A percentile compares a stretch with the other conserved stretches of the same genome.
Conservation (phyloP, 30 jellyfish, hydroid and myxozoan species). For the Aurelia aurita complex sp. Pacific region DNA sequence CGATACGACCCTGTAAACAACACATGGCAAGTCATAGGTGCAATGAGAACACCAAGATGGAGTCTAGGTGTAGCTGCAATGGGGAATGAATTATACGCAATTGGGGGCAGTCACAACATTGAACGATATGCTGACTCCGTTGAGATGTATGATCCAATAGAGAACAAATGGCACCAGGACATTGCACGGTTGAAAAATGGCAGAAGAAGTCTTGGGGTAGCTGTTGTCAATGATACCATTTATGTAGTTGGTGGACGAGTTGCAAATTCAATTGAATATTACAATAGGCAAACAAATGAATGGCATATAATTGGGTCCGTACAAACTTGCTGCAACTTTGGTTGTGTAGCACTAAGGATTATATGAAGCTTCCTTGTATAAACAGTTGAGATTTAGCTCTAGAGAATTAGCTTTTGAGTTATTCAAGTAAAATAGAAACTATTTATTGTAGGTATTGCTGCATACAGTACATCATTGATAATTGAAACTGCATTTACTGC, state of each 20-base stretch:
- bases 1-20: constrained; percentile 77
- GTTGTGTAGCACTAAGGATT: constrained; percentile 95
- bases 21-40: constrained; percentile 76
- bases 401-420: too few relatives aligned
- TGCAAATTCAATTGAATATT: constrained; percentile 93
- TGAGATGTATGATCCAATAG: constrained; percentile 84
- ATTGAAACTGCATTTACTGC: too few relatives aligned
- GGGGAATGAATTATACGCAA: constrained; percentile 74
- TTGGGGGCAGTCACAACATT: constrained; percentile 96
- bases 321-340: constrained; percentile 89
- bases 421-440: too few relatives aligned
- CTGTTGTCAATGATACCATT: constrained; percentile 86
- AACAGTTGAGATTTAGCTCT: too few relatives aligned
- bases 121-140: constrained; percentile 95
- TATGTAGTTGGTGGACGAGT: constrained; percentile 98
- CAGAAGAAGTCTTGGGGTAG: constrained; percentile 95
- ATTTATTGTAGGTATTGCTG: too few relatives aligned
- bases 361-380: constrained; percentile 22
- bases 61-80: constrained; percentile 95
- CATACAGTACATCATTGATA: too few relatives aligned
- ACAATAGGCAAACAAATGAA: constrained; percentile 65
- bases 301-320: constrained; percentile 95
- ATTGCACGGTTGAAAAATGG: constrained; percentile 89
- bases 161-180: constrained; percentile 73
- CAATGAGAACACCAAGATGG: constrained; percentile 90